phyloP scores from a whole-genome alignment of 2,797 vertebrate genomes.

The Leucoraja ocellata region DNA sequence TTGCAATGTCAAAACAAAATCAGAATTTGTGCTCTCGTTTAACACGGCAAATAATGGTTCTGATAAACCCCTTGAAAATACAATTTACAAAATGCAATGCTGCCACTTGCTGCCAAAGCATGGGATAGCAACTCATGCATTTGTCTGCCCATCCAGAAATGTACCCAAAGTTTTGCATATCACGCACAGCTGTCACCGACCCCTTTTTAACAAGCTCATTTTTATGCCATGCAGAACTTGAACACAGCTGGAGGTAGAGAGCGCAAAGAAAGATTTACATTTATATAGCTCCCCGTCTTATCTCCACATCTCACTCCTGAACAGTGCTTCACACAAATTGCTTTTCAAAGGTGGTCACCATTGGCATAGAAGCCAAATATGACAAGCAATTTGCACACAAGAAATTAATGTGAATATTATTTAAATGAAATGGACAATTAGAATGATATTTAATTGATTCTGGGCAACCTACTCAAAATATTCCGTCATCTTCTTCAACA shows the following conservation, averaged over 20 bases:
- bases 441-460: background rate
- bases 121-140: background rate
- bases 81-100: slow-evolving; percentile 18
- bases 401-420: background rate
- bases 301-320: background rate
- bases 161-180: background rate
- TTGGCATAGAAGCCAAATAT: background rate
- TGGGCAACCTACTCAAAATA: background rate
- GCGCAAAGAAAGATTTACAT: background rate
- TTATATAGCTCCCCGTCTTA: background rate
- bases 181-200: background rate
- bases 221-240: background rate
- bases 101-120: background rate
- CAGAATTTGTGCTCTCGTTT: background rate
- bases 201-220: background rate
- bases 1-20: background rate
- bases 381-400: background rate
- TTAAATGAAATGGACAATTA: background rate
- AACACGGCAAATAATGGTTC: background rate
- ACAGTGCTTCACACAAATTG: background rate
- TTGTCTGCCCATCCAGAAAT: background rate
- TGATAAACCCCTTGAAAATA: background rate
- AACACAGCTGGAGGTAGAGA: background rate
- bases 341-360: background rate
- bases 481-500: background rate